Evolutionary conservation across 2,888 invertebrate species (phyloP).

Genomic region (Galeruca laticollis): DNA sequence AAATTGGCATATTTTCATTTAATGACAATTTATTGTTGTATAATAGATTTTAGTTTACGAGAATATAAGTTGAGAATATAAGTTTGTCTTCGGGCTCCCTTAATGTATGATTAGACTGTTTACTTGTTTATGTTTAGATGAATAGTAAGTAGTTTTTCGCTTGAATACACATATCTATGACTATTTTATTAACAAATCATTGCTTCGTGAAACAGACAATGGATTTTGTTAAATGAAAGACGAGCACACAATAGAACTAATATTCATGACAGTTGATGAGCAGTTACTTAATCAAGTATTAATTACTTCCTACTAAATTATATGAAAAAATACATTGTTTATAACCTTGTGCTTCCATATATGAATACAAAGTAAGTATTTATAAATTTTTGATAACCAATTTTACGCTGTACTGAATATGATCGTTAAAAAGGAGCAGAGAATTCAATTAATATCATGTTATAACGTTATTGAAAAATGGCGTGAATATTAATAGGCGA

Average conservation of each 20-base stretch:
- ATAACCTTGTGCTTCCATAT: not conserved
- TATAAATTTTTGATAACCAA: not conserved
- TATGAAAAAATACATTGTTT: not conserved
- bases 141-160: not conserved
- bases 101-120: too few relatives aligned
- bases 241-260: not conserved
- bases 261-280: not conserved
- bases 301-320: constrained; percentile 4
- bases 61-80: too few relatives aligned
- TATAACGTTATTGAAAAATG: too few relatives aligned
- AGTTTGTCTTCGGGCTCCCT: too few relatives aligned
- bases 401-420: not conserved
- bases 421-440: not conserved
- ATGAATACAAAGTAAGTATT: not conserved
- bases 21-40: too few relatives aligned
- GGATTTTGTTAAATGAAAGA: not conserved
- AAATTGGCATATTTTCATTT: too few relatives aligned
- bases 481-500: too few relatives aligned
- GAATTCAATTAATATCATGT: too few relatives aligned
- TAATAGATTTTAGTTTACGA: too few relatives aligned
- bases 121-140: too few relatives aligned
- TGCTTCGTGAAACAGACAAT: not conserved
- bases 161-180: too few relatives aligned
- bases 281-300: not conserved
- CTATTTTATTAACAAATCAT: too few relatives aligned